Evolutionary conservation across 2,888 invertebrate species (phyloP), one percentile per base, ranked within the genome.

Genomic region (Yponomeuta sedellus): DNA sequence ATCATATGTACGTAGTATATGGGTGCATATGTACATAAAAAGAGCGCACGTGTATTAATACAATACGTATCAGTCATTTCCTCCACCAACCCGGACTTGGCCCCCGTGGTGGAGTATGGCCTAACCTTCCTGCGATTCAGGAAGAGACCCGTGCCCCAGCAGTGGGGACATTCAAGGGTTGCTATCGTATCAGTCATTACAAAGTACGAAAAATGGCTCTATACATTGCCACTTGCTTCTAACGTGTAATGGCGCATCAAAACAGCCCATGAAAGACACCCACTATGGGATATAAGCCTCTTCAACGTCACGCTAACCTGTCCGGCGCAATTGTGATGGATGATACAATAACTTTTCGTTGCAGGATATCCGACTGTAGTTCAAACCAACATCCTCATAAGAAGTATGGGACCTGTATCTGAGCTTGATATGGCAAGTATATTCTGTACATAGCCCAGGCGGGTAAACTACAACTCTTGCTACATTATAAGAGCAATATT

Each of bases 351-450:
- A 16, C 44, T 52, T 25, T 64, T 12, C n/a, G 72, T 88, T 91
- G 61, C 85, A 97, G 97, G 96, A 59, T 92, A 93, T 68, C 97
- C 97, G 0, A 97, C 97, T 0, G 92, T 96, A 19, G 96, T 97
- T 20, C 93, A 95, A 78, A 97, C 97, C 0, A 97, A 97, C 80
- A 97, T 97, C 77, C 86, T 97, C 66, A 97, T 97, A 73, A 92
- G 97, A 72, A 97, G 97, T 78, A 97, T 97, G 97, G 97, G 97
- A 0, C 97, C 97, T 0, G 95, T 97, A 5, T 97, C 97, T 0
- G 97, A 97, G 79, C 89, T 97, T 40, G 97, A 97, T 75, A 97
- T 97, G 97, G 96, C 96, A 85, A 89, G 91, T 70, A 62, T 61
- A 61, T 61, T 22, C 8, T 61, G 11, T 22, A 58, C 10, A 22